Evolutionary conservation across 2,888 invertebrate species (phyloP).

Genomic region (Alloscopus bannaensis): DNA sequence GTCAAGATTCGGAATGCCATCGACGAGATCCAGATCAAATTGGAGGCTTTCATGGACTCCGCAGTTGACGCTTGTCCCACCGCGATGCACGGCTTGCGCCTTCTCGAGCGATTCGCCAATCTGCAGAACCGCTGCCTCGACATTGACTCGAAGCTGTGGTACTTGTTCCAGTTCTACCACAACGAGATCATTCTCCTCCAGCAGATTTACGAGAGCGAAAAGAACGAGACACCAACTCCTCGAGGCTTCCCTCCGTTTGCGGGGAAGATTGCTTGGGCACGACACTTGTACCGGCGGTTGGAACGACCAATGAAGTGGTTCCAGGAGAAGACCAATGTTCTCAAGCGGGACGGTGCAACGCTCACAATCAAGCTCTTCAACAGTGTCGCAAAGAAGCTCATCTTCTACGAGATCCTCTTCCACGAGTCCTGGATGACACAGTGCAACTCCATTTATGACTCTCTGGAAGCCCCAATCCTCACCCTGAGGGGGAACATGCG

Average conservation of each 20-base stretch:
- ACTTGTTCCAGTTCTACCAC: conserved; percentile 71
- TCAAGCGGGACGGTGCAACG: conserved; percentile 82
- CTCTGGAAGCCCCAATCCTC: conserved; percentile 70
- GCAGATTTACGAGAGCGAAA: conserved; percentile 83
- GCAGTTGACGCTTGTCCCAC: conserved; percentile 70
- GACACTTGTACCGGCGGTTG: conserved; percentile 81
- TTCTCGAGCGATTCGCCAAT: conserved; percentile 82
- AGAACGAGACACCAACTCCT: conserved; percentile 84
- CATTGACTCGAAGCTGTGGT: conserved; percentile 67
- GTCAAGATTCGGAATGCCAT: conserved; percentile 83
- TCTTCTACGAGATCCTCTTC: conserved; percentile 89
- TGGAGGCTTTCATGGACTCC: conserved; percentile 83
- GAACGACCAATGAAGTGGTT: conserved; percentile 71
- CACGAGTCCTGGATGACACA: conserved; percentile 79
- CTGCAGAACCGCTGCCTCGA: conserved; percentile 79
- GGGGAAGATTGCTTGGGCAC: conserved; percentile 89
- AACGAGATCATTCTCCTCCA: conserved; percentile 70
- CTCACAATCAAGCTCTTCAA: conserved; percentile 87
- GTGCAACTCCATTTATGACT: conserved; percentile 69
- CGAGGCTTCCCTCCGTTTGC: conserved; percentile 87
- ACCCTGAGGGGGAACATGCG: conserved; percentile 65
- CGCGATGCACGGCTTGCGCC: conserved; percentile 75
- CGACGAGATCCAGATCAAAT: conserved; percentile 82
- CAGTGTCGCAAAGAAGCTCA: conserved; percentile 85
- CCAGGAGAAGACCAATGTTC: conserved; percentile 75